Percentiles rank a stretch among this genome's conserved stretches.
Conservation (phyloP, 2,797 vertebrate genomes). For the Tarsius wallacei region DNA sequence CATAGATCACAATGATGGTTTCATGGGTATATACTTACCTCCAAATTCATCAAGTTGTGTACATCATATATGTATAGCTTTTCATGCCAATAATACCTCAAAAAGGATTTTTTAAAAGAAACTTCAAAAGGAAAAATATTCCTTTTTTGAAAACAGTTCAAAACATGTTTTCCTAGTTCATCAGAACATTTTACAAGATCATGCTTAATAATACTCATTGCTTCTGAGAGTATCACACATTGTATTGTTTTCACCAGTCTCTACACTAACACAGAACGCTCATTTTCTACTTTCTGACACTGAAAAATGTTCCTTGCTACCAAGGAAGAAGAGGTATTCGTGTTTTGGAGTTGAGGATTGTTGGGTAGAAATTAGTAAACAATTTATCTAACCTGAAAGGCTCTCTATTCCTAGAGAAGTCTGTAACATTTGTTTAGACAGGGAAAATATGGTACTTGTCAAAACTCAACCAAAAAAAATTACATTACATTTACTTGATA, state of each 20-base stretch:
- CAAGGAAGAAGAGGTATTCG: background rate
- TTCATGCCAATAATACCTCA: background rate
- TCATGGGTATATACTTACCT: background rate
- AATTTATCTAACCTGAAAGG: conserved; percentile 15
- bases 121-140: conserved; percentile 1
- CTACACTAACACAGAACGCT: background rate
- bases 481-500: background rate
- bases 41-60: background rate
- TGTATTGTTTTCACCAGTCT: background rate
- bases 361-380: conserved; percentile 31
- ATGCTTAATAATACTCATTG: background rate
- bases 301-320: background rate
- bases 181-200: background rate
- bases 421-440: background rate
- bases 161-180: background rate
- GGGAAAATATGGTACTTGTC: background rate
- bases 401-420: background rate
- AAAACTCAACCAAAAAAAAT: conserved; percentile 35
- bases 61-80: background rate
- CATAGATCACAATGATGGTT: background rate
- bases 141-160: background rate
- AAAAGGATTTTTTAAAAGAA: background rate
- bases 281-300: conserved; percentile 24
- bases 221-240: background rate
- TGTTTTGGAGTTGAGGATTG: conserved; percentile 31